Evolutionary conservation across 2,797 vertebrate species (phyloP).

Genomic region (Otus scops): DNA sequence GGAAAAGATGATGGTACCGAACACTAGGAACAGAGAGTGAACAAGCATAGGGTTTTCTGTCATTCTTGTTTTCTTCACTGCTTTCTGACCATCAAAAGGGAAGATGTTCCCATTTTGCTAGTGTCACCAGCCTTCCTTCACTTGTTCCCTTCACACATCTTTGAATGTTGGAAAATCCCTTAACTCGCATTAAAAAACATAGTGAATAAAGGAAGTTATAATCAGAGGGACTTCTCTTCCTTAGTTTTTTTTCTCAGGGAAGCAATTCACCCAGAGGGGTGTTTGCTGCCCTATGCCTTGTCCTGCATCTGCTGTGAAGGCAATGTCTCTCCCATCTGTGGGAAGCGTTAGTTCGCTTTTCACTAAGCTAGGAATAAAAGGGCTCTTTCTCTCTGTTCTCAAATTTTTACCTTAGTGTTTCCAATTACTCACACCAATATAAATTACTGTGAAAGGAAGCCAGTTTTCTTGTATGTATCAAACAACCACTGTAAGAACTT

Average conservation of each 20-base stretch:
- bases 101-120: background rate
- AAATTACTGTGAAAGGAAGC: background rate
- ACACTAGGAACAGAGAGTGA: background rate
- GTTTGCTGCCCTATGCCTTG: background rate
- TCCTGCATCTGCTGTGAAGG: background rate
- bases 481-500: background rate
- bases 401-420: background rate
- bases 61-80: background rate
- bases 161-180: background rate
- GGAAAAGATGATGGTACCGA: background rate
- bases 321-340: background rate
- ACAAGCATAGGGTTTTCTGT: background rate
- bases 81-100: background rate
- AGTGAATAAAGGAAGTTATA: background rate
- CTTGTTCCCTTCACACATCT: accelerated
- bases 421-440: background rate
- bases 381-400: background rate
- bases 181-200: background rate
- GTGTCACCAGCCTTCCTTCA: background rate
- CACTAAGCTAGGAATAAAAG: background rate
- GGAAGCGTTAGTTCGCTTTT: background rate
- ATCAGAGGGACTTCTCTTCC: background rate
- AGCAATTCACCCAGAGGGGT: accelerated
- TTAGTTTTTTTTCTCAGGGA: background rate
- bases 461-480: background rate